Conservation (phyloP, 2,113 vertebrate species). For the Chamaea fasciata region DNA sequence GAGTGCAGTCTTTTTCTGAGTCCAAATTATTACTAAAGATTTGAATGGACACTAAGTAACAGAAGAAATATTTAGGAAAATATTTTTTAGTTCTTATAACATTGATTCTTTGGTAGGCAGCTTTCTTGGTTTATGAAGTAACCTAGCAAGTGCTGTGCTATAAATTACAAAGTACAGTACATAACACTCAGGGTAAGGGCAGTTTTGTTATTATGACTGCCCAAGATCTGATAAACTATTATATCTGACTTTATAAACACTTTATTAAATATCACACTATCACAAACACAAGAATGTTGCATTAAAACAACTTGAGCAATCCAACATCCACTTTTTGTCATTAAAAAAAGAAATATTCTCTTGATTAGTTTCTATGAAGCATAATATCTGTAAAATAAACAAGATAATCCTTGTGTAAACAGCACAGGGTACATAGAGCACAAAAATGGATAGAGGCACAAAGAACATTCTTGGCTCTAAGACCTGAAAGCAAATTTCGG, state of each 20-base stretch:
- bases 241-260: conserved; percentile 65
- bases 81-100: background rate
- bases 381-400: conserved; percentile 66
- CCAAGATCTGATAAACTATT: conserved; percentile 63
- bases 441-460: conserved; percentile 34
- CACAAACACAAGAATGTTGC: conserved; percentile 53
- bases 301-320: conserved; percentile 49
- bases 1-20: background rate
- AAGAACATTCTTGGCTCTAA: conserved; percentile 34
- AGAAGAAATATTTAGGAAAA: conserved; percentile 36
- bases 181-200: conserved; percentile 11
- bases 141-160: conserved; percentile 4
- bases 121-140: conserved; percentile 9
- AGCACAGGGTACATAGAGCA: conserved; percentile 9
- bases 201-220: conserved; percentile 52
- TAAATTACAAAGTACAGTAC: conserved; percentile 51
- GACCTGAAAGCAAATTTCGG: background rate
- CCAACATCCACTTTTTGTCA: conserved; percentile 52
- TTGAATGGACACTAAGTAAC: background rate
- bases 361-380: conserved; percentile 66
- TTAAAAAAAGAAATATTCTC: conserved; percentile 62
- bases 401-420: conserved; percentile 66
- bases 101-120: conserved; percentile 26
- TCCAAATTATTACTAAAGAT: background rate
- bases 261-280: conserved; percentile 67